A percentile compares a stretch with the other conserved stretches of the same genome.
These are phyloP conservation scores for Megaceryle torquata DNA, from an alignment of 2,113 vertebrate genomes.

Conservation along the genomic window DNA sequence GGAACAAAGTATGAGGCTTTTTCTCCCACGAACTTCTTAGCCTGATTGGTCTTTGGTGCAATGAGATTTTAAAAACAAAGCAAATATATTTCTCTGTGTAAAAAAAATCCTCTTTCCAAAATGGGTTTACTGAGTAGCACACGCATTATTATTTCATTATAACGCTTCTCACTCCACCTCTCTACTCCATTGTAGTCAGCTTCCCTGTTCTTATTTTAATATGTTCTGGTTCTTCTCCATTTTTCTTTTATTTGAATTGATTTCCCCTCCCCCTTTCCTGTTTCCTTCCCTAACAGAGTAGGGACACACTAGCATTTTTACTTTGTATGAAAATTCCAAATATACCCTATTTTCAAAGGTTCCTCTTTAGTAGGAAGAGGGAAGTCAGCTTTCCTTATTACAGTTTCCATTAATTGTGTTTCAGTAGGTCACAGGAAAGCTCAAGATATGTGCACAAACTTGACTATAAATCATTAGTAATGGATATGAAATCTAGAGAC, in stretches of 20 bases:
- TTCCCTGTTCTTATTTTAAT: neutral
- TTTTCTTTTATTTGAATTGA: neutral
- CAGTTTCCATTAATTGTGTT: slow-evolving; percentile 52
- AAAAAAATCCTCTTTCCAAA: neutral
- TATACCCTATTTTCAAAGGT: neutral
- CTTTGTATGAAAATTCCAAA: neutral
- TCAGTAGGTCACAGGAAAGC: neutral
- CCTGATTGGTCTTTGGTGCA: neutral
- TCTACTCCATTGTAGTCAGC: neutral
- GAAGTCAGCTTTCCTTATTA: slow-evolving; percentile 7
- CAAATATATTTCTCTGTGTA: neutral
- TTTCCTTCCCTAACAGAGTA: slow-evolving; percentile 8
- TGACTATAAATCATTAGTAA: slow-evolving; percentile 20
- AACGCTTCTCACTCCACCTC: neutral
- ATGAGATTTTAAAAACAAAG: neutral
- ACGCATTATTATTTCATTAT: neutral
- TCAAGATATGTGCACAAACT: neutral
- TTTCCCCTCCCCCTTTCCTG: neutral
- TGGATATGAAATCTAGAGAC: neutral
- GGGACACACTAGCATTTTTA: neutral
- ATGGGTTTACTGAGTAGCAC: neutral
- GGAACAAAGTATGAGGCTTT: neutral
- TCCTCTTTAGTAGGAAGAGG: neutral
- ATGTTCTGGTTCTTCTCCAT: neutral
- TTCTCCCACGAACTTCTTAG: neutral